Base-by-base conservation (phyloP, 2,888 invertebrate species). In the Eurytoma californica region DNA sequence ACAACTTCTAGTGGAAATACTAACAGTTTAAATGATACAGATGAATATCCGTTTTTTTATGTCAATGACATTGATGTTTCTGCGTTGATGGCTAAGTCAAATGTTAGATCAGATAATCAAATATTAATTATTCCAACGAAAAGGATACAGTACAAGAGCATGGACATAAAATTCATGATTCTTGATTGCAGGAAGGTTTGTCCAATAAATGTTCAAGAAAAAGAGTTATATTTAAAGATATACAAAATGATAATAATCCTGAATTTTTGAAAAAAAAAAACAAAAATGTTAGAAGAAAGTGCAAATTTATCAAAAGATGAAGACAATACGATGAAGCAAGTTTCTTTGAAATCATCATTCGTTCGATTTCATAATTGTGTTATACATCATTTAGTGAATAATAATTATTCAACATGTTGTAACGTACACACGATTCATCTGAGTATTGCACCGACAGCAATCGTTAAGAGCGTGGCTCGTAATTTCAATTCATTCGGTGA, bases 351-450 rank as follows among this genome's bases (percentile, higher is more conserved):
- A 24, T 20, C 51, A 13, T 67, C 51, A 13, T 49, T 3, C 16
- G 16, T 24, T 18, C 12, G 53, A 51, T 67, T 67, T 53, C 51
- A 67, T 4, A 67, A 67, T n/a, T 67, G 67, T 53, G 24, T 14
- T 7, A 67, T 67, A 18, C 28, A 51, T 16, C 67, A 67, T 24
- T 67, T 67, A 24, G 16, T 18, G 3, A 51, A 39, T 14, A 67
- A 67, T 53, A 67, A 67, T 49, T 67, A 67, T 67, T 67, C 53
- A 55, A 67, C 5, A 4, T 24, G 55, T 55, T 55, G n/a, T 9
- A 13, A 55, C 12, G n/a, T 55, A 55, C 12, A 55, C n/a, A 55
- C 14, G 12, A 55, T 16, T 55, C n/a, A 16, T 55, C 55, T 55
- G n/a, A n/a, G n/a, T n/a, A n/a, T n/a, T n/a, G n/a, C n/a, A n/a